phyloP scores from a whole-genome alignment of 2,888 invertebrate species.

The Limenitis camilla region DNA sequence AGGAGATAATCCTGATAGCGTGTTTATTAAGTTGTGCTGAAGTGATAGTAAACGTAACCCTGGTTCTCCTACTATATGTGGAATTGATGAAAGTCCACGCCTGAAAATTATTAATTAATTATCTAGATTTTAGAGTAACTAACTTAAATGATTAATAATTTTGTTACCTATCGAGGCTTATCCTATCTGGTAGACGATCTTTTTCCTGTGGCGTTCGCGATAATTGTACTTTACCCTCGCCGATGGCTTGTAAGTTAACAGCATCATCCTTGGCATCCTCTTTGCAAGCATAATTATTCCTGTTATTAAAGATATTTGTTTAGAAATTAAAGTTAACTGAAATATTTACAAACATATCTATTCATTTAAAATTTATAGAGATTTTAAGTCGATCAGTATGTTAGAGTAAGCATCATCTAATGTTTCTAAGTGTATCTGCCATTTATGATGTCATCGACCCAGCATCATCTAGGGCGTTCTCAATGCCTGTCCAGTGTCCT shows the following conservation, averaged over 20 bases:
- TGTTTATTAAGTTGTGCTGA: conserved; percentile 92
- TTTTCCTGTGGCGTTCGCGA: conserved; percentile 83
- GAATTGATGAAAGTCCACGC: conserved; percentile 87
- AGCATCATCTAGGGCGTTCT: too few species aligned
- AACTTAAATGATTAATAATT: not conserved
- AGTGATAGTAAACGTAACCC: conserved; percentile 88
- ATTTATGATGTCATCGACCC: too few species aligned
- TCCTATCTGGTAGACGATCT: conserved; percentile 89
- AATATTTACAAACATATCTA: too few species aligned
- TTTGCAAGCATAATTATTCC: conserved; percentile 35
- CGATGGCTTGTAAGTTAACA: conserved; percentile 73
- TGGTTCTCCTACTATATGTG: conserved; percentile 86
- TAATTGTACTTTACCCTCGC: conserved; percentile 80
- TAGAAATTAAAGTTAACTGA: not conserved
- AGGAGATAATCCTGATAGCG: conserved; percentile 76
- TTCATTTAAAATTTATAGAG: not conserved
- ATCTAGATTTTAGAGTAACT: too few species aligned
- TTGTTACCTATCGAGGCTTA: conserved; percentile 84
- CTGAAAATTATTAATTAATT: conserved; percentile 44
- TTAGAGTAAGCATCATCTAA: too few species aligned
- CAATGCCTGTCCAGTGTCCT: too few species aligned
- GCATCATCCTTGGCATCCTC: conserved; percentile 55
- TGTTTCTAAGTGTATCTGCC: too few species aligned
- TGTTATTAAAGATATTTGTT: conserved; percentile 19
- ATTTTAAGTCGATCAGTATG: too few species aligned